Percentiles rank a stretch among this genome's conserved stretches.
Conservation (phyloP, 1,140 invertebrate genomes). For the Caerostris extrusa region DNA sequence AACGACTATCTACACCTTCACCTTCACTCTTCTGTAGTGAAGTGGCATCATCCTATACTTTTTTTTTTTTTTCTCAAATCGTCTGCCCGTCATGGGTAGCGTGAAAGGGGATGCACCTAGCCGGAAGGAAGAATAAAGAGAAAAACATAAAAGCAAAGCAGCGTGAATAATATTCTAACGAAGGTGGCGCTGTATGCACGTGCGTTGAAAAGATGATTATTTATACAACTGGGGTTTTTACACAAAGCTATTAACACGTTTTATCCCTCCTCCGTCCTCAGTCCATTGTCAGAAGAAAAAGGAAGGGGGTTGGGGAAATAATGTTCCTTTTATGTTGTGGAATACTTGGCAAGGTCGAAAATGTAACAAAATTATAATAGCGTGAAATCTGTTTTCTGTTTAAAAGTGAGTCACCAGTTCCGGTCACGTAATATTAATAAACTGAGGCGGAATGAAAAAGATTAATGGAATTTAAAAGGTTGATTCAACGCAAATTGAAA, state of each 20-base stretch:
- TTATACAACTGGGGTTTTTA: not conserved
- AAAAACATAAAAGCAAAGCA: not conserved
- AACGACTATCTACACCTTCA: not conserved
- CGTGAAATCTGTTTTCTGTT: slow-evolving; percentile 7
- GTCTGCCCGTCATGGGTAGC: not conserved
- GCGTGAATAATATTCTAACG: not conserved
- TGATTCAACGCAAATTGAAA: not conserved
- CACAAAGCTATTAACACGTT: not conserved
- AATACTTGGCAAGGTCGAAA: not conserved
- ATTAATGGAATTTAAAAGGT: not conserved
- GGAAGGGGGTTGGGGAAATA: not conserved
- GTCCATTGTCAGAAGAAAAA: not conserved
- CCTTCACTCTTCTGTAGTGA: not conserved
- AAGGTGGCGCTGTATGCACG: not conserved
- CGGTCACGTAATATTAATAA: not conserved
- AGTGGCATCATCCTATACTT: not conserved
- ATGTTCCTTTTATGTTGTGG: not conserved
- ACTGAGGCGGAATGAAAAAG: not conserved
- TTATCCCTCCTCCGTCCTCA: not conserved
- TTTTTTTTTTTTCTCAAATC: not conserved
- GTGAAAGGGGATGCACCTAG: not conserved
- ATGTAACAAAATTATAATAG: not conserved
- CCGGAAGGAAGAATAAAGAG: not conserved
- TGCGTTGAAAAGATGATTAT: not conserved
- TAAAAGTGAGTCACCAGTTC: not conserved